Percentiles rank a stretch among this genome's conserved stretches.
Evolutionary conservation across 1,140 invertebrate species (phyloP).

Genomic region (honey bee (Apis mellifera)): DNA sequence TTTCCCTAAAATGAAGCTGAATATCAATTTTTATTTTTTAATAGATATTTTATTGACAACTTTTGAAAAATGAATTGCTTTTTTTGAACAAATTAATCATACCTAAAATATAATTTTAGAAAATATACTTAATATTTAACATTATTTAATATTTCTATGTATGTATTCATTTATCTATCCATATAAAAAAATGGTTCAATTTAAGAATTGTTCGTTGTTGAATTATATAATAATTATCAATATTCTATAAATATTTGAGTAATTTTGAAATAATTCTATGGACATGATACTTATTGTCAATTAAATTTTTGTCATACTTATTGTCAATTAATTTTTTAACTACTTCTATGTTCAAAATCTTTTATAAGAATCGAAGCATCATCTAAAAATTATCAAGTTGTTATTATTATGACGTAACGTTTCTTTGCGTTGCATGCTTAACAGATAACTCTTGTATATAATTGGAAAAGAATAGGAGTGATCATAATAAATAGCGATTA

Average conservation of each 20-base stretch:
- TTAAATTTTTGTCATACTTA: conserved; percentile 28
- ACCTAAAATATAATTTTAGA: background rate
- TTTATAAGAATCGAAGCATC: background rate
- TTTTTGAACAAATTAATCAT: background rate
- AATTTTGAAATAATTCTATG: conserved; percentile 21
- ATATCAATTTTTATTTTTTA: background rate
- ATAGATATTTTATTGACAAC: background rate
- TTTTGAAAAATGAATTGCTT: background rate
- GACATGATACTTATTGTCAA: background rate
- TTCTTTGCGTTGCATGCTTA: background rate
- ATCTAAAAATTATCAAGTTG: background rate
- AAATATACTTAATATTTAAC: background rate
- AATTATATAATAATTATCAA: conserved; percentile 42
- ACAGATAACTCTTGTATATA: background rate
- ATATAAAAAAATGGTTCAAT: background rate
- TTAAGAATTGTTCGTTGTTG: background rate
- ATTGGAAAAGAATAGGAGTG: background rate
- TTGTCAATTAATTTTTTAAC: conserved; percentile 11
- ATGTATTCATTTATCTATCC: background rate
- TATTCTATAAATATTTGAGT: conserved; percentile 5
- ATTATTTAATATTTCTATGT: background rate
- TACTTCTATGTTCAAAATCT: too few relatives aligned
- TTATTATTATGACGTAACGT: conserved; percentile 8
- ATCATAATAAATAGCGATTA: background rate
- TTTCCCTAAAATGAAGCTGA: background rate